Evolutionary conservation across 1,140 invertebrate genomes (phyloP), one percentile per base, ranked within the genome.

Genomic region (Ceratina calcarata): DNA sequence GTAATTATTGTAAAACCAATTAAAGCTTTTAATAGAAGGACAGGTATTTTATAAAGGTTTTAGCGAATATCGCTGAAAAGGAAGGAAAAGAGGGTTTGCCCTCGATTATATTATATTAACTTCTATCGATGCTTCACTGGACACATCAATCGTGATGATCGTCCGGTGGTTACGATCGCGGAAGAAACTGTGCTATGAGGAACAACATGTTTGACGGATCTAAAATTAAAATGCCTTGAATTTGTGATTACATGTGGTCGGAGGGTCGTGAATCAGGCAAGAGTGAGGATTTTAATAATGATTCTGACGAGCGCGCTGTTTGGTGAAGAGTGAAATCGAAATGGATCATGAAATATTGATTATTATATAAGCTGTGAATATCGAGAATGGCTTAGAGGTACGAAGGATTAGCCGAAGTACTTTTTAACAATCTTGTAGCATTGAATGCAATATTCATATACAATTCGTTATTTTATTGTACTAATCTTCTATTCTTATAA

Each of bases 71-170:
- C n/a, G n/a, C n/a, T n/a, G n/a, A n/a, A n/a, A n/a, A 57, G 58
- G 72, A 49, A 24, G 53, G 68, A 27, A n/a, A 45, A 27, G 57
- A n/a, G 45, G 55, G 22, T 73, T 64, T 20, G 22, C 12, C 75
- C 20, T 16, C 37, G 37, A 84, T 84, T 83, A n/a, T 80, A 84
- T 84, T 80, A 84, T 65, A 67, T 64, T 16, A n/a, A 53, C 71
- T 57, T n/a, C 13, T 24, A 45, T 78, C 27, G 24, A 71, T 2
- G 68, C 3, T 18, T 15, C n/a, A 6, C 3, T 22, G 61, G 2
- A 57, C 68, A 37, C 49, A 27, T 78, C 76, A 13, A 3, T 67
- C 53, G 16, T 6, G 27, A 53, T 71, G 16, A 27, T 53, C 51
- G 51, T 22, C 15, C 7, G n/a, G 32, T 0, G 10, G 22, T 10